A percentile compares a stretch with the other conserved stretches of the same genome.
Conservation (phyloP, 1,140 invertebrate genomes). For the Micrasema longulum region DNA sequence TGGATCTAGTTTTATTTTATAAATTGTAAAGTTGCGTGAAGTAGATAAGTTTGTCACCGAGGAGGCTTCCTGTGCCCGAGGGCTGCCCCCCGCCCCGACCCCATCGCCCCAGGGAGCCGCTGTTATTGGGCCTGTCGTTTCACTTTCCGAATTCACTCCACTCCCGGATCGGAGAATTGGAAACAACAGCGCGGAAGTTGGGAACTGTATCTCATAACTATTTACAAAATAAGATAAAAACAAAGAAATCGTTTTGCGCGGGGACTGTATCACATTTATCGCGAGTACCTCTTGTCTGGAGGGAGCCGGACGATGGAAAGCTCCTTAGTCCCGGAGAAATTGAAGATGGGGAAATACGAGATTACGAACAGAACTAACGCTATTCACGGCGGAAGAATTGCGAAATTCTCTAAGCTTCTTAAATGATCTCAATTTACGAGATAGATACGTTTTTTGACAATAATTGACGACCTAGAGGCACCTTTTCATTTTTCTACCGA, state of each 20-base stretch:
- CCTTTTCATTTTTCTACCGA: no score
- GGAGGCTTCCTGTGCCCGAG: conserved; percentile 21
- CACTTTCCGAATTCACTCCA: conserved; percentile 34
- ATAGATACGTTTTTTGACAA: conserved; percentile 11
- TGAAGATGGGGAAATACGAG: conserved; percentile 10
- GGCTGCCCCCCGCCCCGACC: neutral
- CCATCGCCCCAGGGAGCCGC: neutral
- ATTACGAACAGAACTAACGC: neutral
- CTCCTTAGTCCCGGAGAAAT: conserved; percentile 11
- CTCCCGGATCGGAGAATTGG: conserved; percentile 20
- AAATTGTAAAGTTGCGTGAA: conserved; percentile 37
- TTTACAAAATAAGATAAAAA: conserved; percentile 27
- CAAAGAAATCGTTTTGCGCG: conserved; percentile 21
- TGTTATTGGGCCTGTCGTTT: conserved; percentile 35
- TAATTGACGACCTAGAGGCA: neutral
- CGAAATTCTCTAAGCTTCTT: conserved; percentile 17
- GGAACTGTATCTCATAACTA: conserved; percentile 34
- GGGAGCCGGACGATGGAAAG: conserved; percentile 12
- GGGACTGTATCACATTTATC: conserved; percentile 20
- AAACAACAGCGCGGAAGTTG: conserved; percentile 28
- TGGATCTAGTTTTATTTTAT: conserved; percentile 38
- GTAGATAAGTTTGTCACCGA: conserved; percentile 37
- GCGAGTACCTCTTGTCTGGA: neutral
- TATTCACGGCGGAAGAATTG: conserved; percentile 9
- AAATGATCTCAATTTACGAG: conserved; percentile 17